phyloP scores from a whole-genome alignment of 2,888 invertebrate species.

The Leptinotarsa haldemani region DNA sequence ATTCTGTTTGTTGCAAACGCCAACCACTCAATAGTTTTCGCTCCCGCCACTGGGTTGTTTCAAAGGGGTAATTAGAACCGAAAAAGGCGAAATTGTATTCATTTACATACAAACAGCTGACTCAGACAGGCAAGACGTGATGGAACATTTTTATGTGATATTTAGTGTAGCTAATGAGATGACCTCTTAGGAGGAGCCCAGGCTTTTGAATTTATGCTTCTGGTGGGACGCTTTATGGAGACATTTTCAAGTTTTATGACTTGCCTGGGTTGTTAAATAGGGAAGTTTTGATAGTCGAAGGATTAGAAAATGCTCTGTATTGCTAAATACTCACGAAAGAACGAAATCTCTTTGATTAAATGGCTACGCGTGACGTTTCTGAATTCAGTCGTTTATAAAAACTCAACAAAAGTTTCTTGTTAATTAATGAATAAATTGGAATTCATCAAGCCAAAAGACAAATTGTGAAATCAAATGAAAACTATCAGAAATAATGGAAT shows the following conservation, averaged over 20 bases:
- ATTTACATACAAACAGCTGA: slow-evolving; percentile 54
- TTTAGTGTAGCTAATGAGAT: slow-evolving; percentile 56
- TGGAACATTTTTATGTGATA: slow-evolving; percentile 59
- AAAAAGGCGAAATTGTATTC: slow-evolving; percentile 49
- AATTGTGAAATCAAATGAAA: too few species aligned
- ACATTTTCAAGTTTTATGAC: slow-evolving; percentile 46
- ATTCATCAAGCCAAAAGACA: too few species aligned
- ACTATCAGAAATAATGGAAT: too few species aligned
- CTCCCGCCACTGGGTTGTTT: slow-evolving; percentile 13
- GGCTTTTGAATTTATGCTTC: slow-evolving; percentile 44
- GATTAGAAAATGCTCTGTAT: slow-evolving; percentile 24
- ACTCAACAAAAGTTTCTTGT: too few species aligned
- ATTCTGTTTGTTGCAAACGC: too few species aligned
- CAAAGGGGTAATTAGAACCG: slow-evolving; percentile 51
- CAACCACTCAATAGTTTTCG: neutral
- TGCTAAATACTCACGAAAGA: neutral
- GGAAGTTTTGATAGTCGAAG: slow-evolving; percentile 41
- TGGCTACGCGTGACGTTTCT: too few species aligned
- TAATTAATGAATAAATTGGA: too few species aligned
- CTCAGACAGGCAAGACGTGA: slow-evolving; percentile 53
- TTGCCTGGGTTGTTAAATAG: slow-evolving; percentile 42
- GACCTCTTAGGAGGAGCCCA: slow-evolving; percentile 46
- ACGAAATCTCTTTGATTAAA: neutral
- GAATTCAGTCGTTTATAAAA: too few species aligned
- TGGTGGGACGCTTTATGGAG: slow-evolving; percentile 43